Percentiles rank a stretch among this genome's conserved stretches.
Conservation (phyloP, 23 tunicate genomes). For the Ascidia mentula region DNA sequence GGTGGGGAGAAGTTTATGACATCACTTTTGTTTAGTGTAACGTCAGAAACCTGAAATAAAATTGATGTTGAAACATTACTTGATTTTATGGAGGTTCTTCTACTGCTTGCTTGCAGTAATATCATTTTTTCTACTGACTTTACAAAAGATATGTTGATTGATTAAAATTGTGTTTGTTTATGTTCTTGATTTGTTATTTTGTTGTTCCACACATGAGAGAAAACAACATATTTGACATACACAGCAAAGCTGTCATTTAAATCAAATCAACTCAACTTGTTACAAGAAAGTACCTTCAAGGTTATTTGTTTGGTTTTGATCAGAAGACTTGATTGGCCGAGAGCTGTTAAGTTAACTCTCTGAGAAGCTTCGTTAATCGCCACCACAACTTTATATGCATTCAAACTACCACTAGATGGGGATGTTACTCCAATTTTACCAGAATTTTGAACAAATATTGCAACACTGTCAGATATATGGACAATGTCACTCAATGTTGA, state of each 20-base stretch:
- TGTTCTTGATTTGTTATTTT: no score
- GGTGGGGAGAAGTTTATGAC: background rate
- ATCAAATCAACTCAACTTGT: no score
- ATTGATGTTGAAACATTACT: no score
- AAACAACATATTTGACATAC: no score
- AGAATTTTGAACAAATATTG: background rate
- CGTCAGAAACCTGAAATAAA: conserved; percentile 4
- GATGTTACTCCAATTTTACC: background rate
- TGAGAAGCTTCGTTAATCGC: background rate
- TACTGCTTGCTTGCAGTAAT: no score
- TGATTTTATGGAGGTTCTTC: no score
- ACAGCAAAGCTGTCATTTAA: no score
- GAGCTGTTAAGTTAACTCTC: background rate
- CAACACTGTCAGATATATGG: background rate
- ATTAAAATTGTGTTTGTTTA: no score
- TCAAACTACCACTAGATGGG: background rate
- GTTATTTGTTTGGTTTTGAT: background rate
- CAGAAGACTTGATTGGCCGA: background rate
- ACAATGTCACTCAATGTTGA: background rate
- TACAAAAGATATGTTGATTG: no score
- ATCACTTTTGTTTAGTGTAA: background rate
- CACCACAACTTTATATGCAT: background rate
- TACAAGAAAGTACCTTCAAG: background rate
- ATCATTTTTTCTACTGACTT: no score
- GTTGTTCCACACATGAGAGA: no score